These are phyloP conservation scores for Hemiprocne comata DNA, from an alignment of 2,113 vertebrate genomes.

Conservation along the genomic window DNA sequence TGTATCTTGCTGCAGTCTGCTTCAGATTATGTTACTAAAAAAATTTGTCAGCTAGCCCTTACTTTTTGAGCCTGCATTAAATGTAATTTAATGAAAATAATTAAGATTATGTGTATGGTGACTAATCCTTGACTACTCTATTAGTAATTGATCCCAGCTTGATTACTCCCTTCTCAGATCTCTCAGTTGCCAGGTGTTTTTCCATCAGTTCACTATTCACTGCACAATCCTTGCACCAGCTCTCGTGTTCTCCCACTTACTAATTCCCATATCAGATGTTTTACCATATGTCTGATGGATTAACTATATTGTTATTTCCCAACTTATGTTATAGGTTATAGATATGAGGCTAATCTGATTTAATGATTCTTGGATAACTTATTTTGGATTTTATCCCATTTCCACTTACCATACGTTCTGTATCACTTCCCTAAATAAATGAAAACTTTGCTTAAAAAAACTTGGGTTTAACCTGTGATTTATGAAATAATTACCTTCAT, in stretches of 20 bases:
- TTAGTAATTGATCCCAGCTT: background rate
- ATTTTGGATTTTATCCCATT: background rate
- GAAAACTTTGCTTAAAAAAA: background rate
- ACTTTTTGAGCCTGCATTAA: background rate
- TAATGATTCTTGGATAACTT: background rate
- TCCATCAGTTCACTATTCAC: background rate
- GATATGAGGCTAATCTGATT: background rate
- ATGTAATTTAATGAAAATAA: background rate
- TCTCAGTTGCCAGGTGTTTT: background rate
- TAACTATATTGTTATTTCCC: background rate
- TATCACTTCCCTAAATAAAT: background rate
- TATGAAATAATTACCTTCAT: background rate
- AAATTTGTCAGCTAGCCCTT: background rate
- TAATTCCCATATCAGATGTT: background rate
- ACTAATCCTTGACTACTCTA: background rate
- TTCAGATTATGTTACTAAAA: background rate
- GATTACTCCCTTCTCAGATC: background rate
- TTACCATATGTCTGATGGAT: background rate
- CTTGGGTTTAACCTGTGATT: background rate
- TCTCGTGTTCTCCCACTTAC: background rate
- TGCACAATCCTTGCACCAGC: background rate
- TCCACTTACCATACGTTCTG: background rate
- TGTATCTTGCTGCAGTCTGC: background rate
- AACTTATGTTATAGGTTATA: background rate
- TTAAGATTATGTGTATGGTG: background rate